phyloP scores from a whole-genome alignment of 2,797 vertebrate genomes.

The Denticeps clupeoides region DNA sequence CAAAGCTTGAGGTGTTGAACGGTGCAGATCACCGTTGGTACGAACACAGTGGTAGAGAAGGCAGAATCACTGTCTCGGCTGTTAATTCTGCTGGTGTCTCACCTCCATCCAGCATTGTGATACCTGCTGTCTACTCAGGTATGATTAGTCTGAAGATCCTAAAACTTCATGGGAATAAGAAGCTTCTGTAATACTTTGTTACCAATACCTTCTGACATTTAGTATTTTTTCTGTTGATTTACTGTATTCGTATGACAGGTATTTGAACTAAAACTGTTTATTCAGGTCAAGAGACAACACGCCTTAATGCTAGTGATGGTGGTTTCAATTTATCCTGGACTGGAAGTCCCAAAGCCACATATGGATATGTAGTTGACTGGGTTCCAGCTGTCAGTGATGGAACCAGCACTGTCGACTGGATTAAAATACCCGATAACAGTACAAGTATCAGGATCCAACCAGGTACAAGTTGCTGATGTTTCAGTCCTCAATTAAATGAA shows the following conservation, averaged over 20 bases:
- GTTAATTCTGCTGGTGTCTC: conserved; percentile 44
- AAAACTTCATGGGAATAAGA: no score
- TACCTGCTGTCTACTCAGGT: conserved; percentile 31
- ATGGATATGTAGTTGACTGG: conserved; percentile 63
- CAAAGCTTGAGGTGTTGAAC: not conserved
- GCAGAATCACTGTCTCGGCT: conserved; percentile 36
- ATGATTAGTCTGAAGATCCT: not conserved
- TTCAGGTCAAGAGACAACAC: not conserved
- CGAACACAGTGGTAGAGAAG: conserved; percentile 12
- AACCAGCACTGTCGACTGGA: conserved; percentile 35
- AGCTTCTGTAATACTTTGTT: no score
- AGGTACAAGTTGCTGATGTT: conserved; percentile 37
- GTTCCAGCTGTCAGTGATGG: conserved; percentile 5
- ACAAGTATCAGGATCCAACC: conserved; percentile 28
- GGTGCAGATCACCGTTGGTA: not conserved
- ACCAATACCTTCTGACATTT: no score
- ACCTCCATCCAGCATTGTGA: conserved; percentile 31
- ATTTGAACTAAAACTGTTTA: no score
- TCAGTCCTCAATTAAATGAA: no score
- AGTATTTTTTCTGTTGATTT: no score
- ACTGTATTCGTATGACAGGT: no score
- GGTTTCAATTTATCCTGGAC: conserved; percentile 39
- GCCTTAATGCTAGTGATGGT: conserved; percentile 15
- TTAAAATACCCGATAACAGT: conserved; percentile 30
- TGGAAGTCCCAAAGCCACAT: conserved; percentile 23